A percentile compares a stretch with the other conserved stretches of the same genome.
These are phyloP conservation scores for Clarias pachynema DNA, from an alignment of 2,797 vertebrate genomes.

Conservation along the genomic window DNA sequence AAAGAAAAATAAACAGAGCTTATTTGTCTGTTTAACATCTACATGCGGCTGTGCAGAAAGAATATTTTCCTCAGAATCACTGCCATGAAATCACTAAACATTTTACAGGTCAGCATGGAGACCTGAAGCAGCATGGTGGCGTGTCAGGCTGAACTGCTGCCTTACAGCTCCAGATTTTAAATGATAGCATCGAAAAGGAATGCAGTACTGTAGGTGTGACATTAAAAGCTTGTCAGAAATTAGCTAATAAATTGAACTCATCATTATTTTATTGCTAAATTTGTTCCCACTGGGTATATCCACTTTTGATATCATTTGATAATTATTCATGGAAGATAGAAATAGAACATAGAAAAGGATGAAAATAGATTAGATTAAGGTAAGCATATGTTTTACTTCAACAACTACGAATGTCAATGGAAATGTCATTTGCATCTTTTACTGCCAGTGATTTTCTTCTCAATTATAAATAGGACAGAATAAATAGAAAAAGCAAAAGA, in stretches of 20 bases:
- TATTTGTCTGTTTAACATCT: neutral
- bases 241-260: too few species aligned
- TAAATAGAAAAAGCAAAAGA: neutral
- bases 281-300: neutral
- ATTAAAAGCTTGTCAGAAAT: neutral
- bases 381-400: neutral
- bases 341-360: neutral
- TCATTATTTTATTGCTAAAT: neutral
- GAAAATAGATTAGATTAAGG: neutral
- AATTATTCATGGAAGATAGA: neutral
- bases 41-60: neutral
- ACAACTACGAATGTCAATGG: neutral
- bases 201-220: neutral
- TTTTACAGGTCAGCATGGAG: neutral
- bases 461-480: neutral
- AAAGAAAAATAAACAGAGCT: neutral
- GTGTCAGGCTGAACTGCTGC: neutral
- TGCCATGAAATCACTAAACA: neutral
- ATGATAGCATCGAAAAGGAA: neutral
- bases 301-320: conserved; percentile 1
- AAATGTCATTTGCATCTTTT: neutral
- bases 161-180: neutral
- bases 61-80: neutral
- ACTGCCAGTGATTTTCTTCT: neutral
- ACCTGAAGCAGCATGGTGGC: neutral